Evolutionary conservation across 2,797 vertebrate genomes (phyloP), one percentile per base, ranked within the genome.

Genomic region (Rhinatrema bivittatum): DNA sequence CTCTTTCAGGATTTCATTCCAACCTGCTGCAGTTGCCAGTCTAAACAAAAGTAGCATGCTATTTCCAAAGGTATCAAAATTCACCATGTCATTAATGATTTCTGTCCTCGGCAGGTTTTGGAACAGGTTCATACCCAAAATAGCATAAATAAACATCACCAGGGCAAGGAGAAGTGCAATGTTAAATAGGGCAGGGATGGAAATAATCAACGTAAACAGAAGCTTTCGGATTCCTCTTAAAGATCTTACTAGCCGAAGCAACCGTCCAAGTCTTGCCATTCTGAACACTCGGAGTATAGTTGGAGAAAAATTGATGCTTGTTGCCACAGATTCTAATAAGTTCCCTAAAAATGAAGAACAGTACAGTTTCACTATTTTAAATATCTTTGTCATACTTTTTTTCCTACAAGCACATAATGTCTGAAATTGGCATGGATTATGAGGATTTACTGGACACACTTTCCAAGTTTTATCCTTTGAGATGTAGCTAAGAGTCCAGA

Each of bases 1-100:
- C 9, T 29, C 24, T 7, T 39, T 26, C 7, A 38, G 27, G 11
- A 46, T 22, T 19, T 46, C 42, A 25, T 38, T 46, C 42, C 42
- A 45, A 5, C 32, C 42, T 9, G 32, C 33, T n/a, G 29, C 45
- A 5, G 37, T 41, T 15, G 30, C 32, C 23, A 48, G 20, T 18
- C 36, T 21, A 16, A 48, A 48, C 21, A 48, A 22, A 22, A 41
- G 29, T 38, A 35, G 27, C 38, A 40, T 48, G 16, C 45, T 41
- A 25, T 33, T 48, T 14, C 28, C 45, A 16, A 48, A 48, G 13
- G 45, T 48, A 27, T 48, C 38, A 28, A 48, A 41, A 23, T 41
- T 41, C 3, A 33, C 45, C 15, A 41, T 41, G 23, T 35, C 31
- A 28, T 33, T 40, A 16, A 48, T 33, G 14, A 30, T 23, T 15